phyloP scores from a whole-genome alignment of 2,797 vertebrate genomes.

The Fundulus diaphanus region DNA sequence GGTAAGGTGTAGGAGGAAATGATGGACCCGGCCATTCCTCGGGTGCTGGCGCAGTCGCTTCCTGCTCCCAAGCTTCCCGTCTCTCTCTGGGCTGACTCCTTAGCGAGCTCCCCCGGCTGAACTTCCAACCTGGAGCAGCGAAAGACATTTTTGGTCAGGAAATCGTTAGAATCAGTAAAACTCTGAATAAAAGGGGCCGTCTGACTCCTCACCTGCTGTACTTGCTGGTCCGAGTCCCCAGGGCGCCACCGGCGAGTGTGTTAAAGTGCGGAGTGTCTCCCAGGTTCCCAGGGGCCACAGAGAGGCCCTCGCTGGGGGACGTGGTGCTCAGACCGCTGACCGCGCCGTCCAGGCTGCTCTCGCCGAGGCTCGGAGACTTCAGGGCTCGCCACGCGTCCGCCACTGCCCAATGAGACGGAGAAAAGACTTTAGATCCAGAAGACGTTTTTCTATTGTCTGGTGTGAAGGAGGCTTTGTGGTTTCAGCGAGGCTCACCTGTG shows the following conservation, averaged over 20 bases:
- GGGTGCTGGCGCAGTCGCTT: constrained; percentile 96
- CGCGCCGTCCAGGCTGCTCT: constrained; percentile 95
- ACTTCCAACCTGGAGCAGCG: constrained; percentile 88
- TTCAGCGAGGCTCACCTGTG: constrained; percentile 83
- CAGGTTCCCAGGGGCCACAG: constrained; percentile 84
- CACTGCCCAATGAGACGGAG: constrained; percentile 38
- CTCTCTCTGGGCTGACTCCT: constrained; percentile 91
- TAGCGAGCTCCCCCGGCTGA: constrained; percentile 90
- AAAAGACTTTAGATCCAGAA: background rate
- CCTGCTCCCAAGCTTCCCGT: constrained; percentile 93
- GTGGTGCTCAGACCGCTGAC: constrained; percentile 96
- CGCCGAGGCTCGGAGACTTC: constrained; percentile 96
- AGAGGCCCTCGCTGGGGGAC: constrained; percentile 86
- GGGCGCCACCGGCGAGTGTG: constrained; percentile 89
- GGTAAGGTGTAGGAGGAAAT: constrained; percentile 98
- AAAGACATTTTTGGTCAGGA: background rate
- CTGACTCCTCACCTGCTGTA: constrained; percentile 85
- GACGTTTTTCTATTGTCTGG: background rate
- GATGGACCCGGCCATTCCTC: constrained; percentile 99
- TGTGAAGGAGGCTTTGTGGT: background rate
- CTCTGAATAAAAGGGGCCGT: background rate
- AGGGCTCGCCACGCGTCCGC: constrained; percentile 97
- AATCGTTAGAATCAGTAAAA: background rate
- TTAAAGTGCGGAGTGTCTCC: constrained; percentile 93
- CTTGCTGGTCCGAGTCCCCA: constrained; percentile 88